These are phyloP conservation scores for Coenonympha glycerion DNA, from an alignment of 2,888 invertebrate genomes.

Conservation along the genomic window DNA sequence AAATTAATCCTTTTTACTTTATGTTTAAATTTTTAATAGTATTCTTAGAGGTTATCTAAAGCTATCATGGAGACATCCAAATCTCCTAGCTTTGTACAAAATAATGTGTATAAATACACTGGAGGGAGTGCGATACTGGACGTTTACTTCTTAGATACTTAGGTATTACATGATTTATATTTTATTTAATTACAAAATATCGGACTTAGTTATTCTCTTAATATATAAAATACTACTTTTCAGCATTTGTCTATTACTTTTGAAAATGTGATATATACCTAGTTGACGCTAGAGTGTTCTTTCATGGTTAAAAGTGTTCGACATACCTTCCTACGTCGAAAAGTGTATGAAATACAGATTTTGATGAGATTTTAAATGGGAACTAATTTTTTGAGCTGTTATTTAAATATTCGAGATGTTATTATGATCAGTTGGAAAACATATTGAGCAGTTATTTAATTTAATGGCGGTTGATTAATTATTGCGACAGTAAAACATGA, in stretches of 20 bases:
- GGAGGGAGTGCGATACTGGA: conserved; percentile 77
- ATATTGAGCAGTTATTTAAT: too few species aligned
- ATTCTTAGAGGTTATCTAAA: conserved; percentile 32
- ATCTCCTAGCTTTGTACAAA: conserved; percentile 67
- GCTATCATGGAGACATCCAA: conserved; percentile 52
- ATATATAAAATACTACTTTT: conserved; percentile 1
- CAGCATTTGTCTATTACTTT: neutral
- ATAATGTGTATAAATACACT: conserved; percentile 64
- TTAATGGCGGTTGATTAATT: too few species aligned
- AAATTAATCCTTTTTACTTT: neutral
- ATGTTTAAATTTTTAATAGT: neutral
- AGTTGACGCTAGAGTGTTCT: too few species aligned
- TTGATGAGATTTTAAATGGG: too few species aligned
- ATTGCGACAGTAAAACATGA: too few species aligned
- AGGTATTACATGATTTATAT: conserved; percentile 12
- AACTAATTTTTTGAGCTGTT: too few species aligned
- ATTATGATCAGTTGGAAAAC: too few species aligned
- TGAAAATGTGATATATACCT: too few species aligned
- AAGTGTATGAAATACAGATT: too few species aligned
- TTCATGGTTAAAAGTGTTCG: too few species aligned
- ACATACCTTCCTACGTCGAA: too few species aligned
- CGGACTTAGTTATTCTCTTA: conserved; percentile 46
- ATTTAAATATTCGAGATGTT: too few species aligned
- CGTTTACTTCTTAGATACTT: conserved; percentile 41
- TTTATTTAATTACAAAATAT: conserved; percentile 13